Evolutionary conservation across 2,888 invertebrate species (phyloP), one percentile per base, ranked within the genome.

Genomic region (Tiphia femorata): DNA sequence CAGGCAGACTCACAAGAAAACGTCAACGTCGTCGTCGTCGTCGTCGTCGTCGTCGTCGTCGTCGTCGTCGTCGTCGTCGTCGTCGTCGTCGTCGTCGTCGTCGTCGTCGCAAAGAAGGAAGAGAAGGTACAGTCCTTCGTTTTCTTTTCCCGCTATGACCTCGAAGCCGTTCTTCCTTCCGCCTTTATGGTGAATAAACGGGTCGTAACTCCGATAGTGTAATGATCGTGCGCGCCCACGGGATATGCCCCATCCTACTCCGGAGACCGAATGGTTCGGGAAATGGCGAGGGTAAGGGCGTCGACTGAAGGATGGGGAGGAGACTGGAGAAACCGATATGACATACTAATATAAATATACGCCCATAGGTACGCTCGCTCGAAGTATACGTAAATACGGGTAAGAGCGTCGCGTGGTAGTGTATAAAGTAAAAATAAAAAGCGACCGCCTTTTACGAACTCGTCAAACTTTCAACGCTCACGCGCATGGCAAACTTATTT

Each of bases 121-220:
- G 3, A 17, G 17, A 16, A 17, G 8, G 17, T 2, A 12, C 7
- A 12, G 14, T 4, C 16, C 25, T 56, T 66, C 56, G 53, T 57
- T 50, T 51, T 27, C 42, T 47, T 33, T 25, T 2, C 35, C 6
- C 41, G 29, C 25, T n/a, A n/a, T n/a, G n/a, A n/a, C n/a, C n/a
- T 19, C 12, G 40, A 14, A 8, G 23, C 47, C 49, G 37, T 44
- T 49, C 43, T 23, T 43, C 35, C 27, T 44, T 27, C 44, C 42
- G 38, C 44, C 53, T 67, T 64, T 62, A 62, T 53, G 57, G 54
- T 41, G 57, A 59, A 62, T 64, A 67, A 67, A 64, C 64, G 50
- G 59, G 12, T 58, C 62, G 64, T 62, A 63, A 64, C 59, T 63
- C 46, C 52, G 63, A 57, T 59, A 59, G 44, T 37, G 61, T 64